Evolutionary conservation across 2,888 invertebrate species (phyloP), one percentile per base, ranked within the genome.

Genomic region (Tetrapedia diversipes): DNA sequence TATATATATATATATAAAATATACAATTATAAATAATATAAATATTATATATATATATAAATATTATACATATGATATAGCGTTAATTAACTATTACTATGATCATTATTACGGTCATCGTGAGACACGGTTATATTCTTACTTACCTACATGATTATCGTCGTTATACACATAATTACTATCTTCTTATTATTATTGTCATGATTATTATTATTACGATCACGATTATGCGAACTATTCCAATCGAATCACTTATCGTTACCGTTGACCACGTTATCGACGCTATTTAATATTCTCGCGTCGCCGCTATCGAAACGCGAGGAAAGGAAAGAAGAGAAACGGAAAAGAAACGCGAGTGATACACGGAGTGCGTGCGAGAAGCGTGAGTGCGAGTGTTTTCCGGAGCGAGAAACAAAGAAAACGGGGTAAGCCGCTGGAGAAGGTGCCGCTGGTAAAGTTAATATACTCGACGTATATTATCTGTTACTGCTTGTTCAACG

Each of bases 81-180:
- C 82, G 84, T 87, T 88, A 87, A 85, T 88, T 88, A 89, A 82
- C 80, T 86, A 87, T 82, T 87, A 82, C 77, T 80, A 83, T 86
- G 82, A 77, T 78, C 78, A 81, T 54, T 53, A 80, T 76, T 79
- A 81, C 77, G 76, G 80, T 83, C 74, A 84, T 86, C 79, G 84
- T 82, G 80, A 68, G 79, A 82, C 72, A 86, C 75, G 68, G 79
- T 71, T 68, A n/a, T n/a, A 80, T 80, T 72, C 77, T 84, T 81
- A 78, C 69, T 85, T 82, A 81, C 83, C 81, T n/a, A n/a, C n/a
- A n/a, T 80, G 76, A 67, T 81, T 81, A 82, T 68, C 68, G 82
- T 81, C 75, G 85, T 86, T 80, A 81, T 80, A n/a, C n/a, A n/a
- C n/a, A 77, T 60, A 81, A 86, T 83, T 80, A 81, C 69, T 71